Percentiles rank a stretch among this genome's conserved stretches.
phyloP scores from a whole-genome alignment of 1,140 invertebrate species.

The Neodiprion pinetum region DNA sequence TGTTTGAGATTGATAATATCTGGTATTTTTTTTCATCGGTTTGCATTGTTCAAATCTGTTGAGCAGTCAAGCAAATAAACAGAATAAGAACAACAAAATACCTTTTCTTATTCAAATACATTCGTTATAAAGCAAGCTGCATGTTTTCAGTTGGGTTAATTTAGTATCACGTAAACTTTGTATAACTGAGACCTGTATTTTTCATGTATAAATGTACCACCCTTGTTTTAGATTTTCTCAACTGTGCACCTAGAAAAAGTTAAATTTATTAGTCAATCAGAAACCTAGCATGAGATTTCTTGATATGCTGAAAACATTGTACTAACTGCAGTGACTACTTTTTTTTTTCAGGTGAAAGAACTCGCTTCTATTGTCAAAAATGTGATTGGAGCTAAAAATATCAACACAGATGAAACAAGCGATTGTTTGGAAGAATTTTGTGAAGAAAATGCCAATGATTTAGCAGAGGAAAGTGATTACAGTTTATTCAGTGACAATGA shows the following conservation, averaged over 20 bases:
- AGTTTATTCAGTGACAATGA: background rate
- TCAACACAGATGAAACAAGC: no score
- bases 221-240: constrained; percentile 19
- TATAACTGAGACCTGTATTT: background rate
- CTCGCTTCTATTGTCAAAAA: constrained; percentile 51
- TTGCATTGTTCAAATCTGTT: no score
- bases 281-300: background rate
- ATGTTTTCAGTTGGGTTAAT: background rate
- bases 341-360: constrained; percentile 58
- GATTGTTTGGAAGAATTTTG: background rate
- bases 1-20: no score
- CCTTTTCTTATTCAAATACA: no score
- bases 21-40: no score
- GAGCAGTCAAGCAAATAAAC: no score
- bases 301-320: background rate
- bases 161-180: background rate
- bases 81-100: no score
- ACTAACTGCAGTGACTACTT: constrained; percentile 13
- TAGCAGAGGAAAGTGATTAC: constrained; percentile 9
- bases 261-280: constrained; percentile 8
- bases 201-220: background rate
- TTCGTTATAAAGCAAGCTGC: no score
- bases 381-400: constrained; percentile 40
- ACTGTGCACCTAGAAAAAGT: background rate
- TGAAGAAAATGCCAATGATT: constrained; percentile 4